Evolutionary conservation across 2,888 invertebrate species (phyloP).

Genomic region (Caenorhabditis sp.): DNA sequence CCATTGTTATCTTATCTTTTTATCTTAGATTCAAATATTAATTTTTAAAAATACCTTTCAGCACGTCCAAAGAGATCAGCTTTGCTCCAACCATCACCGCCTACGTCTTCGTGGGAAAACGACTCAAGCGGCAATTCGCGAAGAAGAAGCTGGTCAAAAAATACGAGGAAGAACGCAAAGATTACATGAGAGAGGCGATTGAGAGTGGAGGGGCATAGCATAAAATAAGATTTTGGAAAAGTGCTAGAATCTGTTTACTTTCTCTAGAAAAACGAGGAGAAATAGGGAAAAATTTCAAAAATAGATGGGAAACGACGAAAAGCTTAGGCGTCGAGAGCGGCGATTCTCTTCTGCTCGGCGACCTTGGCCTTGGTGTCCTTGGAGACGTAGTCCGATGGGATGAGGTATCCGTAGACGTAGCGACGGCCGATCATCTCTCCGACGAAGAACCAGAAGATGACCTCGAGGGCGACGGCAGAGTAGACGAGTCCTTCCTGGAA

Average conservation of each 20-base stretch:
- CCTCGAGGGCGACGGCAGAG: conserved; percentile 92
- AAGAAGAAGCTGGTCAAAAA: conserved; percentile 12
- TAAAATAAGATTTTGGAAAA: too few species aligned
- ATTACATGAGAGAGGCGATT: conserved; percentile 40
- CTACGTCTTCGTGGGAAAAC: conserved; percentile 34
- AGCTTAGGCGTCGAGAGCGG: conserved; percentile 59
- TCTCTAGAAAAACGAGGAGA: conserved; percentile 5
- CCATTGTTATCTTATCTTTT: background rate
- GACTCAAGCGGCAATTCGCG: conserved; percentile 9
- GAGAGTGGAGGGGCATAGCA: too few species aligned
- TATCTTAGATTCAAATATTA: too few species aligned
- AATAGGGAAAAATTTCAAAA: background rate
- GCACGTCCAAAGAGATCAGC: conserved; percentile 5
- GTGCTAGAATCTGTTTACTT: conserved; percentile 17
- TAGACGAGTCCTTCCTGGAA: conserved; percentile 91
- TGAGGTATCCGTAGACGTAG: conserved; percentile 89
- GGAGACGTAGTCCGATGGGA: conserved; percentile 74
- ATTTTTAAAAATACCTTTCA: too few species aligned
- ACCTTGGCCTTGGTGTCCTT: conserved; percentile 73
- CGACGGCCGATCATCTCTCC: conserved; percentile 98
- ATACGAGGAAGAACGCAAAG: conserved; percentile 34
- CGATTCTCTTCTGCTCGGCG: conserved; percentile 53
- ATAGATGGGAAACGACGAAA: background rate
- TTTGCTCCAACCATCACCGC: conserved; percentile 25
- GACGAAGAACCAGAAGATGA: conserved; percentile 95